Evolutionary conservation across 2,113 vertebrate genomes (phyloP).

Genomic region (Pachycephala philippinensis): DNA sequence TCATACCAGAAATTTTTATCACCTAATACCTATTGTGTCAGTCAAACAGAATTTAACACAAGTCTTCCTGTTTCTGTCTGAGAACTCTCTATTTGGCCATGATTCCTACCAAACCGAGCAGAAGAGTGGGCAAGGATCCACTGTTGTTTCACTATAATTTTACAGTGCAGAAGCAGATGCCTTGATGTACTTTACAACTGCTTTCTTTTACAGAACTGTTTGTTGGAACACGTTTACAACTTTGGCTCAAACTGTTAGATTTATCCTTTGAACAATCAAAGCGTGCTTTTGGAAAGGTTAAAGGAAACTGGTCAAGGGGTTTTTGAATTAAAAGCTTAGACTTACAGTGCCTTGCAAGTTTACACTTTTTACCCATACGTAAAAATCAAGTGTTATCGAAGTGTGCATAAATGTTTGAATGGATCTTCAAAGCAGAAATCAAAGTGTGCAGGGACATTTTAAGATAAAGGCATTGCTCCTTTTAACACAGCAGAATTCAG

Average conservation of each 20-base stretch:
- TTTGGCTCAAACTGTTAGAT: neutral
- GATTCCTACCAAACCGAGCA: neutral
- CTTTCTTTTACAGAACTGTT: neutral
- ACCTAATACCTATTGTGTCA: neutral
- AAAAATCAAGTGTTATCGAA: neutral
- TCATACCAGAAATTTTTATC: neutral
- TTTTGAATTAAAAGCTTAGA: neutral
- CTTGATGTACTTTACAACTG: neutral
- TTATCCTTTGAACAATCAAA: neutral
- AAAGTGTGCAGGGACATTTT: neutral
- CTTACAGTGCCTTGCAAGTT: neutral
- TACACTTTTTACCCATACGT: accelerated
- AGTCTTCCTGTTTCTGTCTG: neutral
- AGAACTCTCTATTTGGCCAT: neutral
- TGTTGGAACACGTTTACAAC: neutral
- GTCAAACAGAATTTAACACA: neutral
- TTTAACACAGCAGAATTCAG: neutral
- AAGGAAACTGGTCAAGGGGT: neutral
- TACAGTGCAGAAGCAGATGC: neutral
- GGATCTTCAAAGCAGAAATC: neutral
- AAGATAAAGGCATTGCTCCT: neutral
- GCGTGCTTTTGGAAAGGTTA: neutral
- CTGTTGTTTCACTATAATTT: neutral
- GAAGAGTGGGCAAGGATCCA: neutral
- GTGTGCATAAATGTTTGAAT: neutral